phyloP scores from a whole-genome alignment of 35 echinoderm and acorn worm species.

The Amphiura filiformis region DNA sequence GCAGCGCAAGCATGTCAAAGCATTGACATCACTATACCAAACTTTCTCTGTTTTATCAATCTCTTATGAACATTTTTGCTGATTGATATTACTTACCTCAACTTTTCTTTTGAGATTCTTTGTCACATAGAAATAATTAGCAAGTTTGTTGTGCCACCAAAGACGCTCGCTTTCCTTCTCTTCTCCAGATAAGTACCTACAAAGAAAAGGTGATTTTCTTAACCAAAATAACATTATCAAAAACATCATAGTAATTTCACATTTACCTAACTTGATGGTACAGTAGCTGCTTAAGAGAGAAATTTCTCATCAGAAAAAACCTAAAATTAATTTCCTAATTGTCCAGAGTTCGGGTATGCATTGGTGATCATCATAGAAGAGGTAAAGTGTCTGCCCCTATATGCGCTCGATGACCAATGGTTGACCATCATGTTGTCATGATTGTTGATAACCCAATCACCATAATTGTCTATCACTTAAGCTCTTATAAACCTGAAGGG shows the following conservation, averaged over 20 bases:
- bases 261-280: neutral
- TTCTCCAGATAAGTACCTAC: neutral
- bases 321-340: too few relatives aligned
- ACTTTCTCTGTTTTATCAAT: neutral
- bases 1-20: neutral
- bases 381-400: too few relatives aligned
- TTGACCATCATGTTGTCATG: too few relatives aligned
- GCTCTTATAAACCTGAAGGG: too few relatives aligned
- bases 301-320: too few relatives aligned
- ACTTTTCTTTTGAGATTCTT: constrained; percentile 54
- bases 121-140: constrained; percentile 40
- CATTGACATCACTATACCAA: neutral
- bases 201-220: too few relatives aligned
- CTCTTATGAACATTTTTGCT: neutral
- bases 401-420: too few relatives aligned
- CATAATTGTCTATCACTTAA: too few relatives aligned
- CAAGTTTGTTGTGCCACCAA: constrained; percentile 72
- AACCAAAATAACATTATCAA: too few relatives aligned
- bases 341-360: too few relatives aligned
- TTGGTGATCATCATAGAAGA: too few relatives aligned
- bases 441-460: too few relatives aligned
- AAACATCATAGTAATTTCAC: constrained; percentile 33
- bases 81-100: constrained; percentile 33
- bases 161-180: constrained; percentile 14
- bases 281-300: neutral